phyloP scores from a whole-genome alignment of 2,113 vertebrate species.

The Peucedramus taeniatus region DNA sequence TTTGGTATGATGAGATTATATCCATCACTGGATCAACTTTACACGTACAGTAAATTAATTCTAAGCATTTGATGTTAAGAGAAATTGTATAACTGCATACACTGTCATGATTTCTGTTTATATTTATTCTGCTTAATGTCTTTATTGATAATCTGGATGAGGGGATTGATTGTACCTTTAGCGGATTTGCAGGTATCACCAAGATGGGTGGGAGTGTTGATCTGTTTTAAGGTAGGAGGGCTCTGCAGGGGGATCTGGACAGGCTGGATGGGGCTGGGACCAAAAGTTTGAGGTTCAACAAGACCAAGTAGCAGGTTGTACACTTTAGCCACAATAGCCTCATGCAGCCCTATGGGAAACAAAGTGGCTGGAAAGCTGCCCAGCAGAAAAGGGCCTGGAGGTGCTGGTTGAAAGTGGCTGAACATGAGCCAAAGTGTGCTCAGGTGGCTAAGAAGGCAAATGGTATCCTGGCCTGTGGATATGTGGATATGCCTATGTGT shows the following conservation, averaged over 20 bases:
- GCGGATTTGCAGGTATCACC: background rate
- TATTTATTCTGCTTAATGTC: background rate
- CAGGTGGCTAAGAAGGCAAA: background rate
- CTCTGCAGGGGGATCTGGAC: background rate
- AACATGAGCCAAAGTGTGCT: background rate
- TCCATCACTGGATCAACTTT: background rate
- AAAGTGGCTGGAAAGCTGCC: background rate
- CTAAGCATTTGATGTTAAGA: background rate
- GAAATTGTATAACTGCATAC: background rate
- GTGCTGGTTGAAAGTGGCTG: background rate
- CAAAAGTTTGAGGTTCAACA: background rate
- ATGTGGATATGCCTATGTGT: no score
- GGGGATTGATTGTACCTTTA: background rate
- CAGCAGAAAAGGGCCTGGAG: background rate
- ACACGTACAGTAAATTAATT: background rate
- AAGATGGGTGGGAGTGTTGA: background rate
- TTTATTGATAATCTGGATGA: background rate
- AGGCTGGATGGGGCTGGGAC: background rate
- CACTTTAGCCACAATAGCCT: background rate
- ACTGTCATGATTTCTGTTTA: background rate
- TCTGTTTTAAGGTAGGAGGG: background rate
- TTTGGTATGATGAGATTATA: background rate
- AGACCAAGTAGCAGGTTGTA: background rate
- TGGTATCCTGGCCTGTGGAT: background rate
- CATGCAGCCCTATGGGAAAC: background rate